phyloP scores from a whole-genome alignment of 2,113 vertebrate genomes.

The Synchiropus splendidus region DNA sequence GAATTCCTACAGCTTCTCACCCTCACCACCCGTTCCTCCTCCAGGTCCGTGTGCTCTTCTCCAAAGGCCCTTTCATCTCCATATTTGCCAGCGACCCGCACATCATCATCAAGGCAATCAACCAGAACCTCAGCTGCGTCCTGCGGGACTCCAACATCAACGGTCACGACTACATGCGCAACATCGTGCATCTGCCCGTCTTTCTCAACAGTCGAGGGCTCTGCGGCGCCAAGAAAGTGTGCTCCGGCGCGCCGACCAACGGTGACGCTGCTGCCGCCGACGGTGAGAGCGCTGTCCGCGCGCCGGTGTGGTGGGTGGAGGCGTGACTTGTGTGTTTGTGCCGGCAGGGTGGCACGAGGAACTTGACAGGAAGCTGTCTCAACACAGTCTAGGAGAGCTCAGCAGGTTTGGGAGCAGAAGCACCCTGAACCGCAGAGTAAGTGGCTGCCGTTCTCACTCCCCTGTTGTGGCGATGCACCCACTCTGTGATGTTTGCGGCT shows the following conservation, averaged over 20 bases:
- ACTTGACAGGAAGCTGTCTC: constrained; percentile 84
- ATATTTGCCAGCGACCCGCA: constrained; percentile 96
- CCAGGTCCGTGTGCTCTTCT: constrained; percentile 91
- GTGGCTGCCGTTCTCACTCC: no score
- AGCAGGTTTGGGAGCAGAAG: constrained; percentile 88
- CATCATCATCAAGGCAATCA: constrained; percentile 97
- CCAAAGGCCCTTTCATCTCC: constrained; percentile 93
- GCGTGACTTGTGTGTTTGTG: not conserved
- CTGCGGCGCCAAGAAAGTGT: constrained; percentile 77
- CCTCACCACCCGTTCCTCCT: not conserved
- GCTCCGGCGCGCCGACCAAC: constrained; percentile 68
- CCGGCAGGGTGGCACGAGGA: constrained; percentile 81
- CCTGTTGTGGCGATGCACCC: no score
- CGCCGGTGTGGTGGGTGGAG: not conserved
- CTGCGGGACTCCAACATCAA: constrained; percentile 96
- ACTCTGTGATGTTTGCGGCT: no score
- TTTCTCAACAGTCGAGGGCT: constrained; percentile 92
- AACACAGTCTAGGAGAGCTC: constrained; percentile 85
- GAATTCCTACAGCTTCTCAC: no score
- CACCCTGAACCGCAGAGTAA: constrained; percentile 83
- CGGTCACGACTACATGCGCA: constrained; percentile 95
- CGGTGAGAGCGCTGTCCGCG: constrained; percentile 5
- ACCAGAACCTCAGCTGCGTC: constrained; percentile 95
- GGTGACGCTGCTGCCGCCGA: constrained; percentile 75
- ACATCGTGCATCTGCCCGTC: constrained; percentile 90